Conservation (phyloP, 1,140 invertebrate species). For the Neoseiulus cucumeris region DNA sequence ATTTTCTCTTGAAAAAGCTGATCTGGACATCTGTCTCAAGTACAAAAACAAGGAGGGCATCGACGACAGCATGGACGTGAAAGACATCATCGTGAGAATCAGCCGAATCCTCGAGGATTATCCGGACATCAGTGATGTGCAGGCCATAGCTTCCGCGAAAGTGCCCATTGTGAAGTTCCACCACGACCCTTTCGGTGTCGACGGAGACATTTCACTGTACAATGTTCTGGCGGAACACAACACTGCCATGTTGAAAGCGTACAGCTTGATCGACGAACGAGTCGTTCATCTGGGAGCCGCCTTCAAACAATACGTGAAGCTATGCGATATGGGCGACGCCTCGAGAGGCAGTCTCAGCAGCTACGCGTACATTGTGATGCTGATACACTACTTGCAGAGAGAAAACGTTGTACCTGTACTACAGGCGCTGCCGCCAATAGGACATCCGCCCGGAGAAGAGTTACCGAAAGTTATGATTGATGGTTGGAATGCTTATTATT, state of each 20-base stretch:
- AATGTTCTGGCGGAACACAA: constrained; percentile 38
- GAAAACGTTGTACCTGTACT: constrained; percentile 36
- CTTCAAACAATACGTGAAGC: constrained; percentile 38
- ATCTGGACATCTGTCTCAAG: constrained; percentile 41
- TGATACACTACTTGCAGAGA: constrained; percentile 38
- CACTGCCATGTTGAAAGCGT: constrained; percentile 34
- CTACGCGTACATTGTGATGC: constrained; percentile 36
- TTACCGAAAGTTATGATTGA: constrained; percentile 22
- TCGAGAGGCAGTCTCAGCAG: constrained; percentile 34
- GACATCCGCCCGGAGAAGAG: constrained; percentile 19
- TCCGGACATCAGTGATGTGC: constrained; percentile 28
- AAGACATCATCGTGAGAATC: constrained; percentile 29
- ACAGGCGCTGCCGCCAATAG: constrained; percentile 27
- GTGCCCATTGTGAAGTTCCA: constrained; percentile 43
- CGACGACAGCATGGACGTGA: constrained; percentile 25
- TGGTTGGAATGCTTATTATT: constrained; percentile 31
- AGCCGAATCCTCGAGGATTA: constrained; percentile 28
- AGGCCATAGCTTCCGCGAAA: constrained; percentile 38
- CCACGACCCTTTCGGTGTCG: constrained; percentile 29
- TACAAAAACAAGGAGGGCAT: constrained; percentile 27
- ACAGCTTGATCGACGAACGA: constrained; percentile 34
- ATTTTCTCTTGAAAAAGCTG: constrained; percentile 38
- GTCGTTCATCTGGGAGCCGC: constrained; percentile 36
- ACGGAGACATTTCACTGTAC: constrained; percentile 41
- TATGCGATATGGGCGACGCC: constrained; percentile 41